Evolutionary conservation across 2,797 vertebrate genomes (phyloP).

Genomic region (Crocidura indochinensis): DNA sequence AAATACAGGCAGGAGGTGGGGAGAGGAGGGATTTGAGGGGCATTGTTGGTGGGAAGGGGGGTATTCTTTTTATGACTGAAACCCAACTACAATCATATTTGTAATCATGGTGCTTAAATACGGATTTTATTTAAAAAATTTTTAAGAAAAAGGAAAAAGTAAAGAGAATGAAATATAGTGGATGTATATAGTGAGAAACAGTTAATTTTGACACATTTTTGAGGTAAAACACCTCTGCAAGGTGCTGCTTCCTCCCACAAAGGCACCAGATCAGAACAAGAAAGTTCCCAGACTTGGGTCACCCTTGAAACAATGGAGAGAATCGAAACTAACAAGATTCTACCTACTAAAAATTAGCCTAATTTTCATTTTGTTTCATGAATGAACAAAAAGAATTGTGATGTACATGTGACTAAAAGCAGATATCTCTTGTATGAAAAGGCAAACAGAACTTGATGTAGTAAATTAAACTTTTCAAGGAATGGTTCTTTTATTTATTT

Average conservation of each 20-base stretch:
- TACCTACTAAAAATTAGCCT: rapidly evolving
- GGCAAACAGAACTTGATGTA: not conserved
- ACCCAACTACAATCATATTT: no score
- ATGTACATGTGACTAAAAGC: rapidly evolving
- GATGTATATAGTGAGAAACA: not conserved
- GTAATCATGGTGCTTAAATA: no score
- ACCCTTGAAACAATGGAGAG: not conserved
- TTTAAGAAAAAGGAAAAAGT: no score
- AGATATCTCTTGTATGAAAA: rapidly evolving
- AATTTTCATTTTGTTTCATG: not conserved
- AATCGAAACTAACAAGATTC: not conserved
- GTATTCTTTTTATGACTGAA: no score
- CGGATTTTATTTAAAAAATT: not conserved
- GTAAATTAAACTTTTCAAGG: rapidly evolving
- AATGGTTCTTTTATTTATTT: not conserved
- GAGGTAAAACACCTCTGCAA: constrained; percentile 1
- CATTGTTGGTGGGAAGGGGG: no score
- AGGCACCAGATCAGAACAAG: not conserved
- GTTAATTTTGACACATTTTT: constrained; percentile 13
- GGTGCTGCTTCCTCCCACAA: not conserved
- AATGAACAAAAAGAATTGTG: not conserved
- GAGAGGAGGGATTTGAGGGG: no score
- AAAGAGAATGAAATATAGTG: no score
- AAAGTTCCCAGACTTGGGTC: no score
- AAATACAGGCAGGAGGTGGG: no score